Evolutionary conservation across 2,797 vertebrate genomes (phyloP).

Genomic region (Phataginus tetradactyla): DNA sequence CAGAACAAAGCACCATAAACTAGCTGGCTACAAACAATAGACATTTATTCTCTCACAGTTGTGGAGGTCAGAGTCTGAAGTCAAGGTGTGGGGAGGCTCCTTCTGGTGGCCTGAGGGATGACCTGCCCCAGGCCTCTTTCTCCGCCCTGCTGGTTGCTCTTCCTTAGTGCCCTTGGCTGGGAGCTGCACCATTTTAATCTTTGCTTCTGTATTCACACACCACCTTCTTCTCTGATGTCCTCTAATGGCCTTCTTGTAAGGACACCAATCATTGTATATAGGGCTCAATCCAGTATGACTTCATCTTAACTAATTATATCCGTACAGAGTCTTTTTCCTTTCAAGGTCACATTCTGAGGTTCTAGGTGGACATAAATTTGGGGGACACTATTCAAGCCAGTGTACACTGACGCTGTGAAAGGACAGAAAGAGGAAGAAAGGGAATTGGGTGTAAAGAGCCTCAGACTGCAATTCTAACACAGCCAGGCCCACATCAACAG

Average conservation of each 20-base stretch:
- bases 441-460: not conserved
- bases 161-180: not conserved
- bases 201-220: not conserved
- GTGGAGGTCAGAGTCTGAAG: not conserved
- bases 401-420: not conserved
- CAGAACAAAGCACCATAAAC: not conserved
- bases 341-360: not conserved
- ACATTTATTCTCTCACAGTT: not conserved
- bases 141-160: not conserved
- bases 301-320: not conserved
- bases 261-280: not conserved
- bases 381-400: not conserved
- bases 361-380: not conserved
- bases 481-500: too few species aligned
- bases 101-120: not conserved
- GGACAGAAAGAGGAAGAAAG: not conserved
- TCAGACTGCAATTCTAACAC: not conserved
- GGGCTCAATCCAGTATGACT: not conserved
- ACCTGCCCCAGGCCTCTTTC: not conserved
- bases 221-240: not conserved
- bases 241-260: not conserved
- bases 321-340: not conserved
- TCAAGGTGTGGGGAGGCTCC: not conserved
- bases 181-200: not conserved
- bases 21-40: not conserved